Evolutionary conservation across 2,113 vertebrate species (phyloP).

Genomic region (Odontesthes bonariensis): DNA sequence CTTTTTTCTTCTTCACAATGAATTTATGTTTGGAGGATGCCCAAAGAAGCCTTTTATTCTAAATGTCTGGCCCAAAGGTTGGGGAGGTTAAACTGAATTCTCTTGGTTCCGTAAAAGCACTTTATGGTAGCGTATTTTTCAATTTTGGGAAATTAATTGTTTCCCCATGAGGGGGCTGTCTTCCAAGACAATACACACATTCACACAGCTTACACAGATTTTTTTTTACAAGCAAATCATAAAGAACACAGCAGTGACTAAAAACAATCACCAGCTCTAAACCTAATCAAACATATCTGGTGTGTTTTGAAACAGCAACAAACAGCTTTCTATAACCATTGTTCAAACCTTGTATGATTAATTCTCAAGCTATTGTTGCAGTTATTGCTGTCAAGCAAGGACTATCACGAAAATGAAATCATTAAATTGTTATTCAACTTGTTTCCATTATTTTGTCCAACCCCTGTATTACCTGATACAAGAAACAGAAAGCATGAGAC

Average conservation of each 20-base stretch:
- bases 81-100: too few species aligned
- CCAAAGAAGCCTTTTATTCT: too few species aligned
- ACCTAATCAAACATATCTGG: too few species aligned
- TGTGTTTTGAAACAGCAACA: too few species aligned
- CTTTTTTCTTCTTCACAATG: neutral
- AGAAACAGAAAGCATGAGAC: neutral
- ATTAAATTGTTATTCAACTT: neutral
- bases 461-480: neutral
- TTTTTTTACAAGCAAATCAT: neutral
- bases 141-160: neutral
- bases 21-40: too few species aligned
- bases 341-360: neutral
- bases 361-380: neutral
- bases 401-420: neutral
- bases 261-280: too few species aligned
- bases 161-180: neutral
- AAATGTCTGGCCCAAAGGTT: too few species aligned
- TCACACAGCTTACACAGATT: neutral
- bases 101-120: too few species aligned
- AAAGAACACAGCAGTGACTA: neutral
- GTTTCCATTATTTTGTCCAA: neutral
- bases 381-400: neutral
- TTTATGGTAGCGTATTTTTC: neutral
- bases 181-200: neutral
- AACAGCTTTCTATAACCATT: too few species aligned